Base-by-base conservation (phyloP, 2,113 vertebrate genomes). In the Muscicapa adusta region DNA sequence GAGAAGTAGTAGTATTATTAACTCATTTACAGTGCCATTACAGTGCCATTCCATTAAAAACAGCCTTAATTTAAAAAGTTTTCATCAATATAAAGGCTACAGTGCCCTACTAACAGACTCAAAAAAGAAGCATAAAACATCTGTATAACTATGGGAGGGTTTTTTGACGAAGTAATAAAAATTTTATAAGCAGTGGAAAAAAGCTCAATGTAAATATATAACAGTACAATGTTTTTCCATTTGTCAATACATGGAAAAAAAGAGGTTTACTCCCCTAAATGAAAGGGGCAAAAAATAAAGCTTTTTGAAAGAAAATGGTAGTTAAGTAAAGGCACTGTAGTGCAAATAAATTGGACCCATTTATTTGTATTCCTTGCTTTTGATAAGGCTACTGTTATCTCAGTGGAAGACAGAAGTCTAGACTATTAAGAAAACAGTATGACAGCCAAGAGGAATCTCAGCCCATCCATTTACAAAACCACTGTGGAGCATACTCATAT, bases 121-220 rank as follows among this genome's bases (percentile, higher is more conserved):
- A 61, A 14, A 65, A 83, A 56, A 56, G 24, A 47, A 56, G 19
- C 14, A 58, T 9, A 57, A 76, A 72, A 19, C 17, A 83, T 12
- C 14, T 68, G 9, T 9, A 26, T 40, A 62, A 42, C 11, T 33
- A 74, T 4, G 14, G 26, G 2, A 9, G 0, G 0, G 0, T 7
- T 54, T 70, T 66, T 26, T 57, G 42, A 79, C 9, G 28, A 91
- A 75, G 1, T 33, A 66, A 74, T 62, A 62, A 31, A 74, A 40
- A 77, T 31, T 15, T 53, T 57, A 45, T 20, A 63, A 56, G 20
- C 26, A 61, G 5, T 31, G 14, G 7, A 34, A 75, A 77, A 87
- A 70, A 88, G 1, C 14, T 40, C 18, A 85, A 18, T 6, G 33
- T 14, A 16, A 47, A 34, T 36, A 40, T 25, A 1, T 18, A 50